These are phyloP conservation scores for Xenops minutus DNA, from an alignment of 2,797 vertebrate genomes.

Conservation along the genomic window DNA sequence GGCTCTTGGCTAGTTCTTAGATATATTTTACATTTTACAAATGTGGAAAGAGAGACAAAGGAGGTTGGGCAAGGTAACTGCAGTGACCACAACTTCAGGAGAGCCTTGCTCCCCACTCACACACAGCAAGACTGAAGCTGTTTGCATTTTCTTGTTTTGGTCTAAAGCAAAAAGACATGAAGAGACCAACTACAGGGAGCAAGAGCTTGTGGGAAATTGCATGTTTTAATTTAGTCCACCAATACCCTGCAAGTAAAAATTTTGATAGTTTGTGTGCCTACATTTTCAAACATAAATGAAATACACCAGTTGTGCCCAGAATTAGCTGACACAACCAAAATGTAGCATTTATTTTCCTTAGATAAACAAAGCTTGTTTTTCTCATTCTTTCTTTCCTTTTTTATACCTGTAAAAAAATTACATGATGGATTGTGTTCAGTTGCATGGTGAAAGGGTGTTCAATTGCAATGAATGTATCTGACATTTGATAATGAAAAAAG, in stretches of 20 bases:
- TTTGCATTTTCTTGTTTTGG: neutral
- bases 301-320: neutral
- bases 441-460: neutral
- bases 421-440: neutral
- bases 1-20: neutral
- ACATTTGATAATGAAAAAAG: neutral
- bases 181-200: neutral
- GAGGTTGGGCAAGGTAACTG: neutral
- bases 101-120: neutral
- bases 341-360: neutral
- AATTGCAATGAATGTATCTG: neutral
- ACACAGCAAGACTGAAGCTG: neutral
- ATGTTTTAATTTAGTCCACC: neutral
- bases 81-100: neutral
- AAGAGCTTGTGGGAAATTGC: neutral
- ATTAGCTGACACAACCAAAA: neutral
- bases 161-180: neutral
- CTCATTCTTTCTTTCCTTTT: neutral
- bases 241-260: neutral
- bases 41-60: neutral
- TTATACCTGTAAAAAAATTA: neutral
- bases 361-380: neutral
- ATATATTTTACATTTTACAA: neutral
- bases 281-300: neutral
- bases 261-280: neutral